Evolutionary conservation across 2,888 invertebrate genomes (phyloP).

Genomic region (Folsomia manolachei): DNA sequence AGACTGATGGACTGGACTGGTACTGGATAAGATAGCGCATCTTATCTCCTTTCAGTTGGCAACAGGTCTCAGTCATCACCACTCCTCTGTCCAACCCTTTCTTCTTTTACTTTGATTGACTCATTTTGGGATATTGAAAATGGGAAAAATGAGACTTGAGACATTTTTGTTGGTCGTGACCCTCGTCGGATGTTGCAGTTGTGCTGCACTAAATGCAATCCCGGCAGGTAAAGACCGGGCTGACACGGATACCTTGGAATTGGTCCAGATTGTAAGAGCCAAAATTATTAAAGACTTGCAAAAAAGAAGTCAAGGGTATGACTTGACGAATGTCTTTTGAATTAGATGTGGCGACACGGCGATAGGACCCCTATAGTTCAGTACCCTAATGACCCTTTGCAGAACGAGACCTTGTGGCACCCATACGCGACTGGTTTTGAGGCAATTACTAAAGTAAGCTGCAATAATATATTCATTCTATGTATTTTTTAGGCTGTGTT

Average conservation of each 20-base stretch:
- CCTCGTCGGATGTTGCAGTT: neutral
- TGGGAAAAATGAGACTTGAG: neutral
- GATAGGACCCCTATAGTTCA: constrained; percentile 66
- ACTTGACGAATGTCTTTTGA: neutral
- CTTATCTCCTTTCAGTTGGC: neutral
- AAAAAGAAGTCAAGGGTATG: too few relatives aligned
- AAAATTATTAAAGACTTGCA: too few relatives aligned
- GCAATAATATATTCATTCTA: too few relatives aligned
- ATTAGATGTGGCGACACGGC: constrained; percentile 68
- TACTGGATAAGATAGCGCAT: neutral
- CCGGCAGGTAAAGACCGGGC: neutral
- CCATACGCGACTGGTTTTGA: constrained; percentile 17
- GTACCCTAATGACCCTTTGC: constrained; percentile 60
- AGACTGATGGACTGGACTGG: neutral
- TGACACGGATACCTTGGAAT: neutral
- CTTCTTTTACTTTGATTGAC: neutral
- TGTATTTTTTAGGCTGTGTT: neutral
- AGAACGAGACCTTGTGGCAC: constrained; percentile 8
- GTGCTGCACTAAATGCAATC: neutral
- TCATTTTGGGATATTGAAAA: neutral
- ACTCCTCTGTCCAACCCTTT: neutral
- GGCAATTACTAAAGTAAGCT: constrained; percentile 3
- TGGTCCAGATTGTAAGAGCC: constrained; percentile 12
- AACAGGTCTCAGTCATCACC: neutral
- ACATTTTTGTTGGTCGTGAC: neutral